These are phyloP conservation scores for Thalassoma bifasciatum DNA, from an alignment of 2,113 vertebrate genomes.

Conservation along the genomic window DNA sequence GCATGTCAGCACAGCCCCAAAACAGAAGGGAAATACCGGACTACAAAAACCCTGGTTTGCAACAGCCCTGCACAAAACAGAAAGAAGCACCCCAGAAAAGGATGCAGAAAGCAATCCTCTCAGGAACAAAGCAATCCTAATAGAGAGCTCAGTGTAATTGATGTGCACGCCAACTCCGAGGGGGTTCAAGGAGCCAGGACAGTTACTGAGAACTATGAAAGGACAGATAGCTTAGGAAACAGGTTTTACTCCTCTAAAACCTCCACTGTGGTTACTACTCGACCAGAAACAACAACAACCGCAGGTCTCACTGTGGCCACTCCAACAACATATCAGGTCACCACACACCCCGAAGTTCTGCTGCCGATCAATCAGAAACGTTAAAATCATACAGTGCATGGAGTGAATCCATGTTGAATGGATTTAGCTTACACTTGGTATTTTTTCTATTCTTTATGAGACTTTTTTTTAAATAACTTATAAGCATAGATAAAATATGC, in stretches of 20 bases:
- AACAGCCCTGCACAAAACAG: conserved; percentile 49
- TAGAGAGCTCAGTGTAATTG: conserved; percentile 84
- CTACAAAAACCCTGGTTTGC: too few relatives aligned
- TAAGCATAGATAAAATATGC: conserved; percentile 8
- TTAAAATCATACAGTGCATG: neutral
- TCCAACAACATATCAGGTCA: conserved; percentile 70
- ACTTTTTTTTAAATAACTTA: conserved; percentile 15
- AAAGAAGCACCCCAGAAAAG: conserved; percentile 43
- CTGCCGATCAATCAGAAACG: conserved; percentile 68
- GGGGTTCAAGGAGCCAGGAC: conserved; percentile 80
- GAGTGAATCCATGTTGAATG: neutral
- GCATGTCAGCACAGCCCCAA: too few relatives aligned
- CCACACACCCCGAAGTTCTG: conserved; percentile 80
- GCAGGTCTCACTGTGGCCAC: conserved; percentile 51
- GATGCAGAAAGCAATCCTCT: conserved; percentile 38
- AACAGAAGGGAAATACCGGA: too few relatives aligned
- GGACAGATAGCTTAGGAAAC: conserved; percentile 85
- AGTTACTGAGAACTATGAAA: conserved; percentile 86
- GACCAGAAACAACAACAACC: conserved; percentile 78
- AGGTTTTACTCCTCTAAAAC: conserved; percentile 82
- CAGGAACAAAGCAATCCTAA: conserved; percentile 63
- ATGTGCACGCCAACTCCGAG: conserved; percentile 82
- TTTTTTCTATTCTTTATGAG: conserved; percentile 1
- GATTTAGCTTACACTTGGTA: neutral
- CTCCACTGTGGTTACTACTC: conserved; percentile 84